Percentiles rank a stretch among this genome's conserved stretches.
Conservation (phyloP, 2,797 vertebrate species). For the Toxotes lorentzi region DNA sequence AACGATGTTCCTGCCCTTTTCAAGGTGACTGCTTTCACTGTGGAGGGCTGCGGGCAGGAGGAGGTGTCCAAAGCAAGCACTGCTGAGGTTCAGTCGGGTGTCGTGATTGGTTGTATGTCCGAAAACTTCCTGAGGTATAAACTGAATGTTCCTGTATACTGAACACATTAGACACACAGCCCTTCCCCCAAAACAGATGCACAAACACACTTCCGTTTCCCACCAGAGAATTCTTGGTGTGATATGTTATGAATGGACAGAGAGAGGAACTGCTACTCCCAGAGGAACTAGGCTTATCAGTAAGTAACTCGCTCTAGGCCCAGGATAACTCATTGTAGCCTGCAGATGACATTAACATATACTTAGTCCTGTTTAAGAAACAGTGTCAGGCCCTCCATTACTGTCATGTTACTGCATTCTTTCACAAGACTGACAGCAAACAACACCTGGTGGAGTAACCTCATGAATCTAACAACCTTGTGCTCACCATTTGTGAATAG, state of each 20-base stretch:
- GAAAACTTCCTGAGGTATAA: slow-evolving; percentile 6
- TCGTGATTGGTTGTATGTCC: background rate
- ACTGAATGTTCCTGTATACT: slow-evolving; percentile 10
- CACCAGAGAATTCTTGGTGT: background rate
- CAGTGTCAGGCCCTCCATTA: background rate
- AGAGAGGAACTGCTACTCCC: background rate
- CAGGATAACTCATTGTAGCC: slow-evolving; percentile 21
- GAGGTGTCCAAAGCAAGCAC: slow-evolving; percentile 31
- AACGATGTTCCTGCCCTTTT: slow-evolving; percentile 68
- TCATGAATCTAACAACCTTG: background rate
- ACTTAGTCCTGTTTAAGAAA: slow-evolving; percentile 13
- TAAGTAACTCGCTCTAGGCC: background rate
- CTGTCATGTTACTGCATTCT: background rate
- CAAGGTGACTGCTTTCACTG: slow-evolving; percentile 77
- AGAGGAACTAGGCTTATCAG: slow-evolving; percentile 9
- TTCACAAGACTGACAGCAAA: slow-evolving; percentile 13
- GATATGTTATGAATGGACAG: slow-evolving; percentile 20
- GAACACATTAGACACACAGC: slow-evolving; percentile 1
- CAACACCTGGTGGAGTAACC: background rate
- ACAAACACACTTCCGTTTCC: background rate
- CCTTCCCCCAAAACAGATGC: background rate
- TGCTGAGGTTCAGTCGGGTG: slow-evolving; percentile 3
- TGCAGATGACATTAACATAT: slow-evolving; percentile 23
- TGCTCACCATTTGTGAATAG: background rate
- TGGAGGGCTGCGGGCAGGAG: slow-evolving; percentile 31